These are phyloP conservation scores for Eristalinus aeneus DNA, from an alignment of 2,888 invertebrate genomes.

Conservation along the genomic window DNA sequence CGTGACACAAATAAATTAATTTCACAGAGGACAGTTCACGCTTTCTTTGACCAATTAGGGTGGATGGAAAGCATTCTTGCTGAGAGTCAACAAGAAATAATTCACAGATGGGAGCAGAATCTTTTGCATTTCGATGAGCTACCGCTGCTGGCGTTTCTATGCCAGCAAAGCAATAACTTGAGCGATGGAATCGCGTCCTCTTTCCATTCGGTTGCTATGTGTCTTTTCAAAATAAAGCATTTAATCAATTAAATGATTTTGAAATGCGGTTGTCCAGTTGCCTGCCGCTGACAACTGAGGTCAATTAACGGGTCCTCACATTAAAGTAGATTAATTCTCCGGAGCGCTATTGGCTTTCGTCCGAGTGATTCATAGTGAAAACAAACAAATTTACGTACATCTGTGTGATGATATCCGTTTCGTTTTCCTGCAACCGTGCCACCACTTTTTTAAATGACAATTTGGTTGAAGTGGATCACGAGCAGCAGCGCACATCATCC, in stretches of 20 bases:
- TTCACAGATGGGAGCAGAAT: not conserved
- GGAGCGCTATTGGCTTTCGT: not conserved
- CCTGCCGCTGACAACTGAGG: constrained; percentile 29
- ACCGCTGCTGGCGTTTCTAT: constrained; percentile 15
- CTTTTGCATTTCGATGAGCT: not conserved
- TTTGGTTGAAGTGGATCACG: not conserved
- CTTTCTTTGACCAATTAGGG: constrained; percentile 37
- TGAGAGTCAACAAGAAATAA: not conserved
- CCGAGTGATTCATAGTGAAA: not conserved
- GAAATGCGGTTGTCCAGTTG: constrained; percentile 10
- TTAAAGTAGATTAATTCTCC: not conserved
- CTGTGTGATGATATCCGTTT: not conserved
- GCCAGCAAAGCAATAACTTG: constrained; percentile 43
- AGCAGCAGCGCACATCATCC: not conserved
- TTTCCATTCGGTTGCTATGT: constrained; percentile 10
- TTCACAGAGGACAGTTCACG: not conserved
- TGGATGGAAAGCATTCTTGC: not conserved
- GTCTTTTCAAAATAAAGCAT: constrained; percentile 41
- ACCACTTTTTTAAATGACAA: too few relatives aligned
- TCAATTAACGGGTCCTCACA: constrained; percentile 35
- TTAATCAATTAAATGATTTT: constrained; percentile 36
- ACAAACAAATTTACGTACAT: not conserved
- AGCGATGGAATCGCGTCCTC: constrained; percentile 12
- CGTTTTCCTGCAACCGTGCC: not conserved
- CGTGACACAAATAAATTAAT: not conserved